A percentile compares a stretch with the other conserved stretches of the same genome.
Conservation (phyloP, 2,113 vertebrate genomes). For the Leptosomus discolor region DNA sequence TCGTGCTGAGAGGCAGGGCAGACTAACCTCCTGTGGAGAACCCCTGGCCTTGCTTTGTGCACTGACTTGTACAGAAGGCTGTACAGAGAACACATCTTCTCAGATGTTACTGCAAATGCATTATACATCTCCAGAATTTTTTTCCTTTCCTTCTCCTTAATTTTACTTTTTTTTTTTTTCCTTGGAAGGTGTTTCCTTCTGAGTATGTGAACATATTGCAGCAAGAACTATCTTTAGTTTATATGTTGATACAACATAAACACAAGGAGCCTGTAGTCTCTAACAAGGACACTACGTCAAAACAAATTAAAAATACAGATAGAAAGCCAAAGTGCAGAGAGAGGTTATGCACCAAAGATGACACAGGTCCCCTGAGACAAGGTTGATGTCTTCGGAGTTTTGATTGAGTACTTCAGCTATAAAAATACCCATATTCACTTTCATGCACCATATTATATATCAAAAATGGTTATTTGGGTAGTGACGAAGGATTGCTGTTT, state of each 20-base stretch:
- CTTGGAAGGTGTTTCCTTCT: not conserved
- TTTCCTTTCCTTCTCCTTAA: not conserved
- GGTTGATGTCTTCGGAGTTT: not conserved
- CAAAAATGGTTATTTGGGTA: not conserved
- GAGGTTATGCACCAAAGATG: not conserved
- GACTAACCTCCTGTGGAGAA: accelerated
- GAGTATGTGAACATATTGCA: not conserved
- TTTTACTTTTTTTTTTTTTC: not conserved
- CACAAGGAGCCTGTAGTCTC: not conserved
- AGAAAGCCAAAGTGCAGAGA: not conserved
- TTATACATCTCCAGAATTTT: not conserved
- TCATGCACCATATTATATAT: not conserved
- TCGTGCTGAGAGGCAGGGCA: not conserved
- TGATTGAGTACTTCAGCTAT: not conserved
- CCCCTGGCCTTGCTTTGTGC: not conserved
- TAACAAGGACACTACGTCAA: not conserved
- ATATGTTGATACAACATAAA: not conserved
- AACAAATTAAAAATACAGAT: not conserved
- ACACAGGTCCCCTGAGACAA: not conserved
- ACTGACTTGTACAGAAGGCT: not conserved
- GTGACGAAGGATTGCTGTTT: not conserved
- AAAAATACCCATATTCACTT: not conserved
- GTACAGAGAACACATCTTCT: not conserved
- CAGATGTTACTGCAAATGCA: not conserved
- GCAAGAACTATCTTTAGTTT: not conserved